phyloP scores from a whole-genome alignment of 37 sponge, comb jelly and placozoan genomes.

The Cliona cf. orientalis region DNA sequence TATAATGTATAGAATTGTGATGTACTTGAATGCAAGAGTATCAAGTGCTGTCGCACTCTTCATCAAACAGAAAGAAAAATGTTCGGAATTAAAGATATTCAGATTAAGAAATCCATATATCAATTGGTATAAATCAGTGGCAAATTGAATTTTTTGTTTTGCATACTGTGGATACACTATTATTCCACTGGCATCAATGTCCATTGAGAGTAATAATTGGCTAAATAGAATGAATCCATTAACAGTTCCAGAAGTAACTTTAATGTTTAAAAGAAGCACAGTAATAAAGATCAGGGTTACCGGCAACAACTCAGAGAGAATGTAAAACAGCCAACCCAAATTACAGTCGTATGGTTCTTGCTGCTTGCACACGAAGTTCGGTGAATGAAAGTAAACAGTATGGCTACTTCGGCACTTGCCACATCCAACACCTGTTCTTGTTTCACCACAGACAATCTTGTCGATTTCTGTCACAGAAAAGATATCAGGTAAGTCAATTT shows the following conservation, averaged over 20 bases:
- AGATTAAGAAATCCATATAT: slow-evolving; percentile 55
- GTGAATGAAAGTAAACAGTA: slow-evolving; percentile 43
- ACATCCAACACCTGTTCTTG: slow-evolving; percentile 28
- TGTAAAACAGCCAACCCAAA: slow-evolving; percentile 33
- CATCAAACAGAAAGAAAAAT: slow-evolving; percentile 53
- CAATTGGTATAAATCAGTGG: neutral
- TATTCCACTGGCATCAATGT: slow-evolving; percentile 10
- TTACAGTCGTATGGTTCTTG: neutral
- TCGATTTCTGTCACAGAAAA: neutral
- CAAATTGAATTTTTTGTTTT: neutral
- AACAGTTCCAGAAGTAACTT: slow-evolving; percentile 35
- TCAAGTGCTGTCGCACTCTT: slow-evolving; percentile 38
- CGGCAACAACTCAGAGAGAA: slow-evolving; percentile 52
- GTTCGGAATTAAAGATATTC: slow-evolving; percentile 34
- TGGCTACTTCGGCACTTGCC: neutral
- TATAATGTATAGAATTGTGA: slow-evolving; percentile 14
- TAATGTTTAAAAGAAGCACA: slow-evolving; percentile 26
- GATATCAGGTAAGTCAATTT: neutral
- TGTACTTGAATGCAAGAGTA: slow-evolving; percentile 41
- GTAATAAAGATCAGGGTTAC: slow-evolving; percentile 27
- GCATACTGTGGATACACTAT: neutral
- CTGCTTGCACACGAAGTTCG: neutral
- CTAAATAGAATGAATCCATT: slow-evolving; percentile 42
- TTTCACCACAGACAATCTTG: slow-evolving; percentile 4
- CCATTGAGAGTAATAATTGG: slow-evolving; percentile 30